A percentile compares a stretch with the other conserved stretches of the same genome.
Conservation (phyloP, 64 coral and sea anemone species). For the Stichodactyla helianthus region DNA sequence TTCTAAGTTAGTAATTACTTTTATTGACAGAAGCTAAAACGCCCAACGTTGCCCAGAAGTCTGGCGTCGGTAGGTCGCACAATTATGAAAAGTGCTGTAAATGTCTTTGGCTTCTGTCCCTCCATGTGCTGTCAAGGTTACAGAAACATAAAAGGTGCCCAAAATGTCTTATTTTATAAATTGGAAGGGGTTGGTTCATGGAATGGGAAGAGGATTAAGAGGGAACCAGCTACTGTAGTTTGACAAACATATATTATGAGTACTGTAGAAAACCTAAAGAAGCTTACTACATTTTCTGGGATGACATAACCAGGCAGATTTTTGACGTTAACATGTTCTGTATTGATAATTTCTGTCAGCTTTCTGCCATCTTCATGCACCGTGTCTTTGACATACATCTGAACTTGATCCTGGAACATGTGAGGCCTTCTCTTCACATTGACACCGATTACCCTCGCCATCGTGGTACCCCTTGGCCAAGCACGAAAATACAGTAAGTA, state of each 20-base stretch:
- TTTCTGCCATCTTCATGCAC: slow-evolving; percentile 9
- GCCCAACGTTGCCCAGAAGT: no score
- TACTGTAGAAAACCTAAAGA: not conserved
- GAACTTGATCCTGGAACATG: slow-evolving; percentile 8
- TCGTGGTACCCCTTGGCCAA: slow-evolving; percentile 16
- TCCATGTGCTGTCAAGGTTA: no score
- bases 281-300: slow-evolving; percentile 22
- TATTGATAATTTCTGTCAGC: slow-evolving; percentile 14
- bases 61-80: no score
- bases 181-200: no score
- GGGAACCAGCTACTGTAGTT: not conserved
- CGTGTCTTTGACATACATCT: slow-evolving; percentile 19
- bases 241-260: no score
- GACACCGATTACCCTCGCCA: slow-evolving; percentile 2
- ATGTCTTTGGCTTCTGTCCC: no score
- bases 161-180: no score
- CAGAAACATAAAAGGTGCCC: no score
- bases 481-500: not conserved
- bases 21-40: no score
- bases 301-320: slow-evolving; percentile 18
- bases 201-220: no score
- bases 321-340: slow-evolving; percentile 22
- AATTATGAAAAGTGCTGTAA: no score
- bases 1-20: no score
- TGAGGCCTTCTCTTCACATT: slow-evolving; percentile 3